These are phyloP conservation scores for Phylloscopus whistleri DNA, from an alignment of 2,113 vertebrate species.

Conservation along the genomic window DNA sequence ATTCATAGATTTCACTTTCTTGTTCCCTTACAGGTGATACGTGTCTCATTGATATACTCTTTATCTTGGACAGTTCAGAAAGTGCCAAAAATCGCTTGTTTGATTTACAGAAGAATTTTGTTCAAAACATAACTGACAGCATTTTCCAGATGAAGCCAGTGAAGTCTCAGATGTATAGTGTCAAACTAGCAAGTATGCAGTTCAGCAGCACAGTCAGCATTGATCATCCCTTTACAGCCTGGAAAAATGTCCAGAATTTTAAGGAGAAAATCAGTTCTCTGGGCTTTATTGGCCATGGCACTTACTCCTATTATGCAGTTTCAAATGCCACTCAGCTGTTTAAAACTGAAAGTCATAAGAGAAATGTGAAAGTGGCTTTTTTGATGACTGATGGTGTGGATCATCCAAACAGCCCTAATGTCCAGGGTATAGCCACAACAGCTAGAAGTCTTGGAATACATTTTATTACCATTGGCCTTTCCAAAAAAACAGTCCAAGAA, in stretches of 20 bases:
- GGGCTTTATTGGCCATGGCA: conserved; percentile 85
- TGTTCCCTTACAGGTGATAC: conserved; percentile 60
- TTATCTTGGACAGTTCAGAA: conserved; percentile 91
- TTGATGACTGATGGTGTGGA: conserved; percentile 87
- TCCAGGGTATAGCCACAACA: conserved; percentile 70
- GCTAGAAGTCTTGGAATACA: conserved; percentile 80
- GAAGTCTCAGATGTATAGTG: conserved; percentile 60
- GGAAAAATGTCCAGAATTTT: conserved; percentile 81
- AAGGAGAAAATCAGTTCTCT: conserved; percentile 70
- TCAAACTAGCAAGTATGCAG: conserved; percentile 81
- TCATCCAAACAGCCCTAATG: conserved; percentile 83
- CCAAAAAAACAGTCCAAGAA: conserved; percentile 67
- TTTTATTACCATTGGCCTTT: conserved; percentile 83
- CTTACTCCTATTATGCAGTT: conserved; percentile 87
- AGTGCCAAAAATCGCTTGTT: conserved; percentile 80
- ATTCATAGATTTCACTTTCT: neutral
- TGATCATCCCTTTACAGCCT: conserved; percentile 78
- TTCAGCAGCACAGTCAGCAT: conserved; percentile 86
- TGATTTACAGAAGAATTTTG: conserved; percentile 82
- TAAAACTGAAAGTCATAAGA: conserved; percentile 72
- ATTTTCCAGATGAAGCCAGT: conserved; percentile 71
- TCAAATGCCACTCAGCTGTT: conserved; percentile 83
- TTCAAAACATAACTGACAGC: conserved; percentile 73
- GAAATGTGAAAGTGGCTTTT: conserved; percentile 76
- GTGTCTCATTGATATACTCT: conserved; percentile 81